Base-by-base conservation (phyloP, 2,888 invertebrate species). In the Deilephila porcellus region DNA sequence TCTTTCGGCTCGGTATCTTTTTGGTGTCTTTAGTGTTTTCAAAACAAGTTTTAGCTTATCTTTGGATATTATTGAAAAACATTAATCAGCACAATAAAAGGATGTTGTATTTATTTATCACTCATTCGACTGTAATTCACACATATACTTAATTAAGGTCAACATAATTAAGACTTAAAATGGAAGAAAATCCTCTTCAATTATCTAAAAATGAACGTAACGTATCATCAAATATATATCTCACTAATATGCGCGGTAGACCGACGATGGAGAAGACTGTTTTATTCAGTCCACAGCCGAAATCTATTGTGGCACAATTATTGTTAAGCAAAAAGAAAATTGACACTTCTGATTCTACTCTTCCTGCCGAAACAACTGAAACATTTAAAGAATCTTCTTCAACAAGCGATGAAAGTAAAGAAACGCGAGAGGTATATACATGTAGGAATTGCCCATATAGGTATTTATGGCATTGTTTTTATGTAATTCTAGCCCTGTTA, bases 241-340 rank as follows among this genome's bases (percentile, higher is more conserved):
- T 64, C 56, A 34, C 72, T 71, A 90, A 89, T 78, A 83, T 75
- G 78, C 83, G 84, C 76, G 93, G 93, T 4, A 86, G 93, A 78
- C 93, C 93, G 56, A 78, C 74, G 59, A 84, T 81, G 70, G 80
- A 77, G 32, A 86, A 87, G 62, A 79, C 83, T 34, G 83, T 87
- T 64, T 82, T 78, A 74, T 93, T 92, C 80, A 85, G 89, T 64
- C 83, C 90, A 70, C 88, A 90, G 78, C 93, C 93, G 20, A 86
- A 83, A 75, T 93, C 93, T n/a, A 85, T 90, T 37, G 82, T 93
- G 76, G 88, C 92, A 52, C 83, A 86, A 74, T 82, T 91, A 76
- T 78, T 93, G 71, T 19, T 56, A 56, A 81, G 76, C 73, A 82
- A 87, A 80, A 79, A 81, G 32, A 82, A 80, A 75, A 73, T 77